phyloP scores from a whole-genome alignment of 2,797 vertebrate species.

The Danio tinwini region DNA sequence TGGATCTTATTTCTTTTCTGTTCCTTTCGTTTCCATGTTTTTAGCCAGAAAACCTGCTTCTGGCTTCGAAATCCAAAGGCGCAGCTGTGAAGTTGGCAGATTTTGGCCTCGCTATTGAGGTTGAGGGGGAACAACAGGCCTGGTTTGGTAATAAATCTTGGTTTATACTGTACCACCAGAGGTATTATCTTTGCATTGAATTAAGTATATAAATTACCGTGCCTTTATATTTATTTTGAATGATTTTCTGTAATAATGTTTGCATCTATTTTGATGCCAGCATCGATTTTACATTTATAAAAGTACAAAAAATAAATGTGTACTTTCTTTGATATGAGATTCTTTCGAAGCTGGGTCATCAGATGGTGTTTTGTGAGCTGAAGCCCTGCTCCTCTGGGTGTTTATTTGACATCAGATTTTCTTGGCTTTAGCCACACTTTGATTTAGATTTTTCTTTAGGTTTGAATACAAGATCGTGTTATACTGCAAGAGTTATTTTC shows the following conservation, averaged over 20 bases:
- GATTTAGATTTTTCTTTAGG: background rate
- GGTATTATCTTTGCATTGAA: background rate
- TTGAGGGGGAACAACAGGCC: constrained; percentile 96
- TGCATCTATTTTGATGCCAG: background rate
- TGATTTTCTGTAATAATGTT: background rate
- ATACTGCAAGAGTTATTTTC: no score
- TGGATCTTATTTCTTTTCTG: background rate
- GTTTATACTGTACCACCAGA: background rate
- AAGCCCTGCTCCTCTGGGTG: background rate
- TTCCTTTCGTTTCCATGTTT: constrained; percentile 22
- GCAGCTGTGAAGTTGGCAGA: constrained; percentile 95
- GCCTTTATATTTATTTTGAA: background rate
- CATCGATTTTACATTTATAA: background rate
- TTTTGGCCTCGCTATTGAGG: constrained; percentile 95
- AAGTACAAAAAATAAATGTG: background rate
- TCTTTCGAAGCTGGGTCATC: background rate
- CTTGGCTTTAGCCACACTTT: background rate
- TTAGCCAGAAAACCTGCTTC: constrained; percentile 93
- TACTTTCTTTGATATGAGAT: background rate
- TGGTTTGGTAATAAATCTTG: constrained; percentile 88
- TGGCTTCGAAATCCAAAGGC: constrained; percentile 96
- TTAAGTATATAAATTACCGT: background rate
- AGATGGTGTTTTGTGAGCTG: background rate
- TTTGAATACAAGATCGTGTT: no score
- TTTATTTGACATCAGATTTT: no score